A percentile compares a stretch with the other conserved stretches of the same genome.
phyloP scores from a whole-genome alignment of 30 jellyfish, hydroid and myxozoan species.

The Pelagia noctiluca region DNA sequence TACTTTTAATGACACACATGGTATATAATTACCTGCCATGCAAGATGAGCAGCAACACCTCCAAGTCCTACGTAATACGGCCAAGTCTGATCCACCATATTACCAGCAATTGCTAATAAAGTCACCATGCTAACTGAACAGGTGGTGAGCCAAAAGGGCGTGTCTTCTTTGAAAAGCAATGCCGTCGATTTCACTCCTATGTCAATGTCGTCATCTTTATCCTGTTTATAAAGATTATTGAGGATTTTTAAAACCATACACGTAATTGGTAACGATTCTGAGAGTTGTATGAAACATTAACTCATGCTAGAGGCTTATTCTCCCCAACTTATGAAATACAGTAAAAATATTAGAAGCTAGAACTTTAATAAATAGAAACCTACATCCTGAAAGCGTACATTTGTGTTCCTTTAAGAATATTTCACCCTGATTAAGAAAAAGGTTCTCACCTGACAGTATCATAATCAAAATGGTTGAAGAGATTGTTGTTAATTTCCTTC shows the following conservation, averaged over 20 bases:
- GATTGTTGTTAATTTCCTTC: neutral
- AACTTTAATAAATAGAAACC: neutral
- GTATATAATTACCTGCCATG: conserved; percentile 86
- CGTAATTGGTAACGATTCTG: neutral
- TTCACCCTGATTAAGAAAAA: neutral
- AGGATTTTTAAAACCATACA: neutral
- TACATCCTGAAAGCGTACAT: neutral
- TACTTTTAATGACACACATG: neutral
- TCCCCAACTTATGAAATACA: neutral
- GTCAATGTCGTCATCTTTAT: conserved; percentile 79
- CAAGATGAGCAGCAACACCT: conserved; percentile 75
- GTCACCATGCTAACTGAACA: conserved; percentile 77
- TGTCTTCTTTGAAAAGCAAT: conserved; percentile 71
- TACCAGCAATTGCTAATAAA: conserved; percentile 60
- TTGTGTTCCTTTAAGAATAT: neutral
- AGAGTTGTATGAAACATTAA: neutral
- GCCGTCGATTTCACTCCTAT: conserved; percentile 97
- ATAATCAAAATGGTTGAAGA: neutral
- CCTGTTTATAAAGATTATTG: conserved; percentile 53
- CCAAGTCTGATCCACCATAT: conserved; percentile 86
- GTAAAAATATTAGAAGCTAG: neutral
- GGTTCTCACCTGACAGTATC: neutral
- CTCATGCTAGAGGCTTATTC: neutral
- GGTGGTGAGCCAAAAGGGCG: conserved; percentile 72
- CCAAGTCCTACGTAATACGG: conserved; percentile 78